phyloP scores from a whole-genome alignment of 1,140 invertebrate genomes.

The Archivesica marissinica region DNA sequence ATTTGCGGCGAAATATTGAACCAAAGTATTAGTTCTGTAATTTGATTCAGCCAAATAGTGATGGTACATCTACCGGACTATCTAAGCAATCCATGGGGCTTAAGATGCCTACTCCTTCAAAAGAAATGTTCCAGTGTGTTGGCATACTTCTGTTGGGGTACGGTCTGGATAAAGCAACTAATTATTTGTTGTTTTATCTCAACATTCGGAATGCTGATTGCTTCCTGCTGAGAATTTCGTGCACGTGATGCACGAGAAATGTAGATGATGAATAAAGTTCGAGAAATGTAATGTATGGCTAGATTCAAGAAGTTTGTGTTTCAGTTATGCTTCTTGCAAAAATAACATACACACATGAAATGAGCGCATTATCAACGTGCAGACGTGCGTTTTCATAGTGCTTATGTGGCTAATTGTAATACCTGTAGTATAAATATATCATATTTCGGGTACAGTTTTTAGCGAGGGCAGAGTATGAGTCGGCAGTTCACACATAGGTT shows the following conservation, averaged over 20 bases:
- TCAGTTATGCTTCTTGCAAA: not conserved
- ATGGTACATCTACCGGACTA: not conserved
- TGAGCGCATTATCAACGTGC: too few species aligned
- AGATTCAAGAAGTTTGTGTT: not conserved
- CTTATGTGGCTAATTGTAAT: too few species aligned
- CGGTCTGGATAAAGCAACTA: conserved; percentile 26
- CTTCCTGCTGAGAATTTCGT: conserved; percentile 31
- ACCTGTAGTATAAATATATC: too few species aligned
- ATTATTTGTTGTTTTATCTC: conserved; percentile 51
- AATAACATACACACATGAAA: not conserved
- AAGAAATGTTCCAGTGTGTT: conserved; percentile 31
- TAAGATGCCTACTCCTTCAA: conserved; percentile 6
- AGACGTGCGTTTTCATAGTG: too few species aligned
- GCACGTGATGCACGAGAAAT: conserved; percentile 32
- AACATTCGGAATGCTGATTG: conserved; percentile 21
- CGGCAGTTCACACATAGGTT: too few species aligned
- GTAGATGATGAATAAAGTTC: not conserved
- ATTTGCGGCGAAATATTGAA: conserved; percentile 50
- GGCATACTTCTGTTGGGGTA: conserved; percentile 20
- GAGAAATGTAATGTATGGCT: conserved; percentile 5
- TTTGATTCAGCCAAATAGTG: conserved; percentile 24
- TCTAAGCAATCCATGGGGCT: conserved; percentile 17
- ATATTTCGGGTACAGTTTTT: too few species aligned
- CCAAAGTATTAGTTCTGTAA: conserved; percentile 54
- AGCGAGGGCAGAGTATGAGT: too few species aligned